Evolutionary conservation across 1,140 invertebrate species (phyloP).

Genomic region (Listronotus oregonensis): DNA sequence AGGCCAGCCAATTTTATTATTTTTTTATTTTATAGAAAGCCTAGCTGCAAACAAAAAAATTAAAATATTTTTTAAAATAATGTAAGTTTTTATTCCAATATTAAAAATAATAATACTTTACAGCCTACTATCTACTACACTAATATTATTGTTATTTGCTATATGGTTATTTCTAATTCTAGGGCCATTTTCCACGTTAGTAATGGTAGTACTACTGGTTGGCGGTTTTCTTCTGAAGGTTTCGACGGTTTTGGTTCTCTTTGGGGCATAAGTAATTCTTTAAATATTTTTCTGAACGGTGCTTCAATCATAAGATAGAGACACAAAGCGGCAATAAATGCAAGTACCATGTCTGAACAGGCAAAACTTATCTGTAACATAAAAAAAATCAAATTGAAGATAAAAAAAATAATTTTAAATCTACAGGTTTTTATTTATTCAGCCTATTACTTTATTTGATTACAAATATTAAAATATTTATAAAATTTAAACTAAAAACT

Average conservation of each 20-base stretch:
- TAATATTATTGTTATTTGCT: neutral
- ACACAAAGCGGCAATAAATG: conserved; percentile 53
- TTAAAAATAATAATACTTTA: neutral
- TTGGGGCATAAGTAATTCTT: conserved; percentile 45
- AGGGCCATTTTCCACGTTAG: conserved; percentile 3
- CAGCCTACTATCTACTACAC: conserved; percentile 2
- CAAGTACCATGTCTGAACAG: conserved; percentile 54
- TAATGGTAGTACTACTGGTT: neutral
- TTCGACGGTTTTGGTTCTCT: conserved; percentile 21
- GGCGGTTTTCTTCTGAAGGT: conserved; percentile 15
- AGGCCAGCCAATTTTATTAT: too few species aligned
- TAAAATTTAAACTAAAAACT: too few species aligned
- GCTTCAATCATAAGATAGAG: conserved; percentile 59
- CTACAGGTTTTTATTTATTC: too few species aligned
- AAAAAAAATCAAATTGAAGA: conserved; percentile 7
- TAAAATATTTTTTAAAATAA: too few species aligned
- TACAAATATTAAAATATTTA: too few species aligned
- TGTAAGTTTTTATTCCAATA: too few species aligned
- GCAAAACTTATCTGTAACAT: conserved; percentile 45
- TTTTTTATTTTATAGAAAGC: too few species aligned
- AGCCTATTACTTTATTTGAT: too few species aligned
- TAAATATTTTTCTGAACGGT: conserved; percentile 58
- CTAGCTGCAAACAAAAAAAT: too few species aligned
- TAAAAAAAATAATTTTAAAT: too few species aligned
- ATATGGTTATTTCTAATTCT: conserved; percentile 8